Base-by-base conservation (phyloP, 1,140 invertebrate species). In the Zophobas morio region DNA sequence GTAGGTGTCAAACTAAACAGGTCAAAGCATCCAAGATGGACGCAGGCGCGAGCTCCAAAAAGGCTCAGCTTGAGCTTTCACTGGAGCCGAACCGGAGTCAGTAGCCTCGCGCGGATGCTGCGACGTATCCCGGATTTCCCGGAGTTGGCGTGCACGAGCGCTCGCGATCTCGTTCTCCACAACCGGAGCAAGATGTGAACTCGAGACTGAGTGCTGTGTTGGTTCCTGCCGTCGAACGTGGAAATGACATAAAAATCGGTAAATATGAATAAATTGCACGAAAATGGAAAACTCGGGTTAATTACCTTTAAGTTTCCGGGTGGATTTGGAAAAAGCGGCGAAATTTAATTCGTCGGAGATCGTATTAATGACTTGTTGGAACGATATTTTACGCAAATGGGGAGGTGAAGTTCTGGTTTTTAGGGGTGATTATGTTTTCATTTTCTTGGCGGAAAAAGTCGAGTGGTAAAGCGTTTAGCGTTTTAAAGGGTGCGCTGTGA, bases 1-100 rank as follows among this genome's bases (percentile, higher is more conserved):
- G 57, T 66, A 77, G 75, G 75, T 77, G 75, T 77, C 75, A 77
- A 49, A 77, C 75, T 77, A 77, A 73, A 77, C 75, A 77, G 75
- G 75, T 77, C 75, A 77, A 77, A 77, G 75, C 75, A 60, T 72
- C 40, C 36, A 72, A 77, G 75, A 77, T 77, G 53, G 66, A 77
- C 75, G 75, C 75, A 77, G 71, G 75, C 75, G 75, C 70, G 70
- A 77, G 75, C 75, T 72, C 75, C 51, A 77, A 77, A 72, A 77
- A 77, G 71, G 75, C 75, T 77, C 75, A 72, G 75, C 75, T 77
- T 77, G 70, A 73, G 71, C 71, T 73, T 73, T 73, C 71, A 73
- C 71, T 73, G 71, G 71, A 56, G 54, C 75, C 66, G 66, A 36
- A 60, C 66, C 56, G 75, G 70, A 77, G 75, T 77, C 75, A 77